A percentile compares a stretch with the other conserved stretches of the same genome.
Conservation (phyloP, 2,113 vertebrate species). For the Oreotrochilus melanogaster region DNA sequence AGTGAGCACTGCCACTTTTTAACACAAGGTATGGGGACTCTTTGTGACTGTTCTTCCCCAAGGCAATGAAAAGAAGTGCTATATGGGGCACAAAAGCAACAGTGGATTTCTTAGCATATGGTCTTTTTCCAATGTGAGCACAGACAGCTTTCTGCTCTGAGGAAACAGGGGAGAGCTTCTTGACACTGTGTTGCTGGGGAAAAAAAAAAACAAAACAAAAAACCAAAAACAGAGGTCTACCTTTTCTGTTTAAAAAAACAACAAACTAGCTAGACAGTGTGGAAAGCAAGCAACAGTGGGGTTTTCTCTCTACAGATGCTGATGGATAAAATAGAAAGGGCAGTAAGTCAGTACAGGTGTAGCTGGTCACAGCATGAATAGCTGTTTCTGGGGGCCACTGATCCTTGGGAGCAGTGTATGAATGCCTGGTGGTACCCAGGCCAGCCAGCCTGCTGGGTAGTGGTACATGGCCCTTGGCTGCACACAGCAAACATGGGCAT, state of each 20-base stretch:
- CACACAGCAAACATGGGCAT: neutral
- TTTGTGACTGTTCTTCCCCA: conserved; percentile 44
- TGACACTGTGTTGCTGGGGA: neutral
- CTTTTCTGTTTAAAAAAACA: neutral
- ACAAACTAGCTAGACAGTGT: neutral
- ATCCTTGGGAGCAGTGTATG: neutral
- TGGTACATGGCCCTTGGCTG: neutral
- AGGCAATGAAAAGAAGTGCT: conserved; percentile 37
- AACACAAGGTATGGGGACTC: neutral
- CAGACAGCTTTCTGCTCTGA: conserved; percentile 9
- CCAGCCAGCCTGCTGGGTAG: neutral
- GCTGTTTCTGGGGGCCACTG: neutral
- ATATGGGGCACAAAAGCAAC: conserved; percentile 21
- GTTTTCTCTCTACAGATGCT: neutral
- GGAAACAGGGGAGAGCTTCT: neutral
- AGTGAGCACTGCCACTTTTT: conserved; percentile 5
- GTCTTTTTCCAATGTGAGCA: neutral
- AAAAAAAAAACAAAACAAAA: neutral
- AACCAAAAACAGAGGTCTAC: no score
- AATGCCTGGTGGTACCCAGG: neutral
- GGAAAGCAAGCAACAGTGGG: neutral
- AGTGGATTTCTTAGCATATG: conserved; percentile 26
- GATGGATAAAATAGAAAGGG: neutral
- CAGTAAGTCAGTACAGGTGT: rapidly evolving
- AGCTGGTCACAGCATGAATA: neutral